Base-by-base conservation (phyloP, 2,113 vertebrate species). In the Sapayoa aenigma region DNA sequence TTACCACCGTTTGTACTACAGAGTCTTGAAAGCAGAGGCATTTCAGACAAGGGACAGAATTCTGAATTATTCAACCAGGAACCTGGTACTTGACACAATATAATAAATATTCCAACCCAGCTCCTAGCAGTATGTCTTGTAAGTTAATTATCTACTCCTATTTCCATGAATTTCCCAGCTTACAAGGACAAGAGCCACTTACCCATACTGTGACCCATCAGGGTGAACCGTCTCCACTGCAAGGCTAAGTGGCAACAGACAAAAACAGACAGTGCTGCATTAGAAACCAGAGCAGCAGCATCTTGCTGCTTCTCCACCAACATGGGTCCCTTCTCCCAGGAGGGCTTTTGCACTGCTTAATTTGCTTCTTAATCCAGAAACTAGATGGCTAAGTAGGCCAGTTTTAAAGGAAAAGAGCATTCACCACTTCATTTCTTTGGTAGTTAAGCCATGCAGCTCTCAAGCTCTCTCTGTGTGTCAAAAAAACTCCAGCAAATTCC, bases 161-260 rank as follows among this genome's bases (percentile, higher is more conserved):
- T 58, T 80, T 92, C 60, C 53, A 39, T 7, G 23, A 66, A 77
- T 66, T 68, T 92, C 73, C 66, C 39, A 31, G 4, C 14, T 81
- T 86, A 92, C 30, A 69, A 83, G 71, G 39, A 84, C 62, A 75
- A 47, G 65, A 92, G 44, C 75, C 74, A 96, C 99, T 99, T 97
- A 99, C 99, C 99, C 97, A 99, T 99, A 93, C 99, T 99, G 97
- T 99, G 99, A 91, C 98, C 98, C 77, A 99, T 93, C 89, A 99
- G 96, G 63, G 98, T 98, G 95, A 99, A 99, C 27, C 56, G 98
- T 72, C 93, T 98, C 99, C 98, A 99, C 73, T 98, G 98, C 94
- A 99, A 98, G 91, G 98, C 99, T 99, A 98, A 83, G 97, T 98
- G 77, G 75, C 62, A 94, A 96, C 81, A 98, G 49, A 97, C 68